Conservation (phyloP, 2,888 invertebrate species). For the Leistus spinibarbis region DNA sequence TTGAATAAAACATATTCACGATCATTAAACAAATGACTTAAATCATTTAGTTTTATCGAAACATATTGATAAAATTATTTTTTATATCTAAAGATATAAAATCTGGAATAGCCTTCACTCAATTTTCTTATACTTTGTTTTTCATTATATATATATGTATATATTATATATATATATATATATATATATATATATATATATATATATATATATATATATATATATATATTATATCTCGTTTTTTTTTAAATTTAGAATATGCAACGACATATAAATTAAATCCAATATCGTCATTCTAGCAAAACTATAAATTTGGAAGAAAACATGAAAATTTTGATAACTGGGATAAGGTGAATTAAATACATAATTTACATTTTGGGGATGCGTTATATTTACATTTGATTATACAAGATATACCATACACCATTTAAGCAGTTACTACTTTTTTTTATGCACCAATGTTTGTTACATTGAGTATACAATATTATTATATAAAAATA, state of each 20-base stretch:
- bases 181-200: too few species aligned
- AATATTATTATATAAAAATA: too few species aligned
- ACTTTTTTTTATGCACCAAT: neutral
- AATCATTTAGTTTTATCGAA: neutral
- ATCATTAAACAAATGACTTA: neutral
- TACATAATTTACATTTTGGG: neutral
- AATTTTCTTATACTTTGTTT: too few species aligned
- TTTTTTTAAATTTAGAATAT: too few species aligned
- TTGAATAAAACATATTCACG: neutral
- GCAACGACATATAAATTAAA: neutral
- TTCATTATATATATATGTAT: too few species aligned
- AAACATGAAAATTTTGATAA: neutral
- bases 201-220: too few species aligned
- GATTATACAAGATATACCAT: neutral
- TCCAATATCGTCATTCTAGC: neutral
- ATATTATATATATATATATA: too few species aligned
- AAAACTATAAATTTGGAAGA: neutral
- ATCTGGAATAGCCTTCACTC: too few species aligned
- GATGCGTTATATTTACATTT: neutral
- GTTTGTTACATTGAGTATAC: too few species aligned
- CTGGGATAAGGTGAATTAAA: neutral
- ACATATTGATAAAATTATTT: neutral
- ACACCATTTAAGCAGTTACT: neutral
- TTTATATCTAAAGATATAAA: neutral
- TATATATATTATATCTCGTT: too few species aligned